Conservation (phyloP, 2,797 vertebrate species). For the Vultur gryphus region DNA sequence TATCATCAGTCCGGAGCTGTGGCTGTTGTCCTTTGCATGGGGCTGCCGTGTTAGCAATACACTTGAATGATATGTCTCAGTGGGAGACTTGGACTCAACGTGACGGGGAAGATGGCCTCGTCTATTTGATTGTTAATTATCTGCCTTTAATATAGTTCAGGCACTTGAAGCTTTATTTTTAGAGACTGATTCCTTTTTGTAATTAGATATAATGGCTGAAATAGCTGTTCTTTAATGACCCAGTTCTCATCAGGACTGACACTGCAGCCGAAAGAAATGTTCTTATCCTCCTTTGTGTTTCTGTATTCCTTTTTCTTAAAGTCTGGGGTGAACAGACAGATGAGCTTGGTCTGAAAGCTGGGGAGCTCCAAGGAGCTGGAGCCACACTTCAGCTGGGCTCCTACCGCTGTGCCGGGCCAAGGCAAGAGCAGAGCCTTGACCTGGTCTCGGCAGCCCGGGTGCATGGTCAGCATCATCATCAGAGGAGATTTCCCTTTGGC, state of each 20-base stretch:
- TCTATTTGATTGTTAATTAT: constrained; percentile 26
- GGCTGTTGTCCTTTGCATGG: not conserved
- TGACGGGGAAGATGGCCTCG: not conserved
- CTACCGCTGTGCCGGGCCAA: not conserved
- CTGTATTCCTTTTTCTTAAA: not conserved
- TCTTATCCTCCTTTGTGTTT: not conserved
- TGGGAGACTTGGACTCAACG: accelerated
- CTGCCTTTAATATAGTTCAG: constrained; percentile 24
- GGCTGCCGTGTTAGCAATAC: accelerated
- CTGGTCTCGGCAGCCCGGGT: not conserved
- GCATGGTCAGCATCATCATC: not conserved
- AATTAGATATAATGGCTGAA: constrained; percentile 41
- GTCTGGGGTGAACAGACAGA: not conserved
- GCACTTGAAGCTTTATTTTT: constrained; percentile 28
- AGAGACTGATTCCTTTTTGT: constrained; percentile 12
- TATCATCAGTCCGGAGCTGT: not conserved
- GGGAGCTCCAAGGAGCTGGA: not conserved
- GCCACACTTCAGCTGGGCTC: not conserved
- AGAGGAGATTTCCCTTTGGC: not conserved
- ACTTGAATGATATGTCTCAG: not conserved
- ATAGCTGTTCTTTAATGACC: constrained; percentile 28
- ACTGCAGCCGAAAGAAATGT: not conserved
- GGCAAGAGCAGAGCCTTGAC: not conserved
- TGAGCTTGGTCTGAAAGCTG: not conserved
- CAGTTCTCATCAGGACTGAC: not conserved